Evolutionary conservation across 2,888 invertebrate species (phyloP), one percentile per base, ranked within the genome.

Genomic region (Zhuqinia jingwanae): DNA sequence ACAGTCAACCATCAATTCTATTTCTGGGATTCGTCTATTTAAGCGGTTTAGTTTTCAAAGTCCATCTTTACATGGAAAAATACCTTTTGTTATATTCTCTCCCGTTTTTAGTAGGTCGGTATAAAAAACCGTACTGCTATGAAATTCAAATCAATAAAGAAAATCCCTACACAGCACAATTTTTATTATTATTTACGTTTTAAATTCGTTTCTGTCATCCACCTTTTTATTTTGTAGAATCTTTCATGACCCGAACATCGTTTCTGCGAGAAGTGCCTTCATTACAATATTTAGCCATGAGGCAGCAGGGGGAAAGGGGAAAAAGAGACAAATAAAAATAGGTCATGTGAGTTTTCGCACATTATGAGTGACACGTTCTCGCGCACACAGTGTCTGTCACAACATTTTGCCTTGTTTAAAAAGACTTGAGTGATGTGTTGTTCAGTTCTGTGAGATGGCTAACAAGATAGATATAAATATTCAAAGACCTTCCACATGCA

Each of bases 321-420:
- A 60, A 30, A 15, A 15, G 13, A 25, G 45, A 45, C 5, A 70
- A 47, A 30, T 36, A 20, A 70, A 82, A 60, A 47, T 60, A 30
- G 82, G 82, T 45, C 58, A 73, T 45, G 36, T 58, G 17, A 50
- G 63, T 75, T 82, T 82, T 82, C 42, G 42, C 81, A 81, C 76
- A 53, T 76, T 83, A 30, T 82, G 56, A 83, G 58, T 45, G 83
- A 83, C 75, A 83, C 22, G 30, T 76, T 76, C 36, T 36, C 53
- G 15, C 45, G 68, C 36, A 6, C 36, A n/a, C n/a, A 65, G 30
- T 22, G 58, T 10, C 60, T 63, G 63, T 56, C 76, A 76, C 27
- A 56, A 53, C 47, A 42, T 56, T 75, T 56, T 83, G 10, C 76
- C 50, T 76, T 22, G n/a, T n/a, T n/a, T 25, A 5, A 53, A 76